phyloP scores from a whole-genome alignment of 2,113 vertebrate genomes.

The Boulengerochromis microlepis region DNA sequence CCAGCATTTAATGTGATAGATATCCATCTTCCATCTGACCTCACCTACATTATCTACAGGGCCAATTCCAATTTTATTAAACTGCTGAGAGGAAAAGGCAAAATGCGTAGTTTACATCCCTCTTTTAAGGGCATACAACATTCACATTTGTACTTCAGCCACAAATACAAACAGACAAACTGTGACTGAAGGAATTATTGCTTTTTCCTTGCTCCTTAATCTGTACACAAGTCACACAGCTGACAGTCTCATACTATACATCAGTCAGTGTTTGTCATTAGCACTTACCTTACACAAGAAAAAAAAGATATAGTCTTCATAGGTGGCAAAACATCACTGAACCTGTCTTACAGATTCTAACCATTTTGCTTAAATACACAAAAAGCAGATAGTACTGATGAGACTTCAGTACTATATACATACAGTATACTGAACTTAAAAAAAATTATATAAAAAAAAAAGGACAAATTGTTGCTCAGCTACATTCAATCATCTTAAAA shows the following conservation, averaged over 20 bases:
- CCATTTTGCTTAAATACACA: constrained; percentile 3
- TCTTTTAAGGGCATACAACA: constrained; percentile 20
- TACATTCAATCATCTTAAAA: constrained; percentile 58
- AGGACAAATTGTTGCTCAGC: constrained; percentile 16
- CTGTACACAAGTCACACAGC: not conserved
- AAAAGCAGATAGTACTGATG: not conserved
- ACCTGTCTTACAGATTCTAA: not conserved
- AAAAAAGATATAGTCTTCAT: not conserved
- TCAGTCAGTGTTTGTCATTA: not conserved
- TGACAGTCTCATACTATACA: constrained; percentile 10
- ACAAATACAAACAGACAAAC: constrained; percentile 14
- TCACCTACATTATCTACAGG: not conserved
- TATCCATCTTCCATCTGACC: not conserved
- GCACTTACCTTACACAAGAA: not conserved
- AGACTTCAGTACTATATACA: not conserved
- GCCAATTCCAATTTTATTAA: not conserved
- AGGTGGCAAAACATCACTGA: not conserved
- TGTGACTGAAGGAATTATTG: constrained; percentile 38
- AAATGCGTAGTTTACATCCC: not conserved
- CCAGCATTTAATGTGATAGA: not conserved
- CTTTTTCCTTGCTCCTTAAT: constrained; percentile 17
- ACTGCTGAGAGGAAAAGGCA: constrained; percentile 1
- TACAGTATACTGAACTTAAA: not conserved
- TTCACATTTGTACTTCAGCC: constrained; percentile 34
- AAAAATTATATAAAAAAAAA: not conserved